Evolutionary conservation across 1,140 invertebrate genomes (phyloP), one percentile per base, ranked within the genome.

Genomic region (Achroia grisella): DNA sequence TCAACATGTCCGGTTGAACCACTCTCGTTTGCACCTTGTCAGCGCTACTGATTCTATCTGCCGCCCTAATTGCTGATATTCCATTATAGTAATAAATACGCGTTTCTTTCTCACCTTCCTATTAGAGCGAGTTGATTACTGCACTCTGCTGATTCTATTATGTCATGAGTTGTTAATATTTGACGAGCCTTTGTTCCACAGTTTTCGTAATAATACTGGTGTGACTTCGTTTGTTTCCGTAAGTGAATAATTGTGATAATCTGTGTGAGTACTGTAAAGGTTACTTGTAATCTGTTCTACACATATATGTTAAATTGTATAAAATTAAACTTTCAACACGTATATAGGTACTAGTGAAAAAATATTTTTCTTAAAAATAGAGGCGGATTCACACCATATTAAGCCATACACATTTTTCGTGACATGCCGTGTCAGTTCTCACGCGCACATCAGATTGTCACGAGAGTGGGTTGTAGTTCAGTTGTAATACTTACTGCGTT

Each of bases 1-100:
- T 49, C 58, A 59, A 67, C 66, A 66, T 65, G 74, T 79, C 79
- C 77, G 77, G 77, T 70, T 50, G 50, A 52, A 48, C 55, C 69
- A 73, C 65, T 79, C 77, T 81, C 73, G 77, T 84, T 84, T 81
- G 74, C 80, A 81, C 77, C 75, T 80, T 81, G 77, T 80, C 80
- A 80, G 77, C 75, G 64, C 73, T 63, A 68, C 73, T 60, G 80
- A 84, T 84, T 72, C 67, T 76, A 77, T 79, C 73, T 71, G 47
- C 39, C 48, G 44, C 52, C 61, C 67, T 84, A 80, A 81, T 81
- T 81, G 76, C 68, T 84, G 69, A 81, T 84, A 84, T 79, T 83
- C 71, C 77, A 76, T 81, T 79, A 78, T 73, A 77, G 62, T 81
- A 75, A 73, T 81, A 76, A 76, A 77, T 77, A 74, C 59, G 62